These are phyloP conservation scores for Slavum lentiscoides DNA, from an alignment of 2,888 invertebrate species.

Conservation along the genomic window DNA sequence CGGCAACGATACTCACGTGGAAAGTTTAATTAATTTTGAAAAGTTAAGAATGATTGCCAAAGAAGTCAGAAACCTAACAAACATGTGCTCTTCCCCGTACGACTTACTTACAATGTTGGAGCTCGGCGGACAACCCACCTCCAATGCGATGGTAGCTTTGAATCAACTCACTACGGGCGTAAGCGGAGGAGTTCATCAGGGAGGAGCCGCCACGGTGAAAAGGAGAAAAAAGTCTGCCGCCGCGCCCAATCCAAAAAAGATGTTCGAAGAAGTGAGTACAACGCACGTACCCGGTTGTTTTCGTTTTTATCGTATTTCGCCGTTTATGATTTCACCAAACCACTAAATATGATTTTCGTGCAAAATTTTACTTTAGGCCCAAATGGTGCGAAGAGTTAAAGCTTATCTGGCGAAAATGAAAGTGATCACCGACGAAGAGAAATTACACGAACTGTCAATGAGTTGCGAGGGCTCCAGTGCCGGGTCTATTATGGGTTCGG, in stretches of 20 bases:
- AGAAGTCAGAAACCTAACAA: slow-evolving; percentile 85
- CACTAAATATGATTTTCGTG: background rate
- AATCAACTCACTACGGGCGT: slow-evolving; percentile 82
- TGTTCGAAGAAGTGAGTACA: slow-evolving; percentile 82
- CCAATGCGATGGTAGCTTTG: slow-evolving; percentile 80
- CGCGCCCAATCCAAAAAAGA: slow-evolving; percentile 93
- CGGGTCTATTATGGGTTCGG: slow-evolving; percentile 62
- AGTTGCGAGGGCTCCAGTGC: slow-evolving; percentile 75
- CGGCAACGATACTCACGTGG: slow-evolving; percentile 90
- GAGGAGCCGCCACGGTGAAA: slow-evolving; percentile 76
- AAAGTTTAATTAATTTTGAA: slow-evolving; percentile 93
- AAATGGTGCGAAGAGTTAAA: slow-evolving; percentile 96
- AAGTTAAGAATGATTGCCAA: slow-evolving; percentile 98
- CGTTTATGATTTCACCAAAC: background rate
- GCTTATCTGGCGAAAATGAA: slow-evolving; percentile 92
- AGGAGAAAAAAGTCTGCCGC: slow-evolving; percentile 85
- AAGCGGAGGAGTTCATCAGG: slow-evolving; percentile 66
- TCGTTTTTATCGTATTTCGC: no score
- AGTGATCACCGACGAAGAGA: slow-evolving; percentile 88
- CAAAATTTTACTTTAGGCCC: slow-evolving; percentile 65
- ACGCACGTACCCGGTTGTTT: no score
- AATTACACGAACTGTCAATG: slow-evolving; percentile 82
- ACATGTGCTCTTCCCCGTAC: slow-evolving; percentile 94
- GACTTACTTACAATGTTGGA: slow-evolving; percentile 84
- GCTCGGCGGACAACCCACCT: slow-evolving; percentile 78